Conservation (phyloP, 2,797 vertebrate genomes). For the Notoglanidium macrostoma region DNA sequence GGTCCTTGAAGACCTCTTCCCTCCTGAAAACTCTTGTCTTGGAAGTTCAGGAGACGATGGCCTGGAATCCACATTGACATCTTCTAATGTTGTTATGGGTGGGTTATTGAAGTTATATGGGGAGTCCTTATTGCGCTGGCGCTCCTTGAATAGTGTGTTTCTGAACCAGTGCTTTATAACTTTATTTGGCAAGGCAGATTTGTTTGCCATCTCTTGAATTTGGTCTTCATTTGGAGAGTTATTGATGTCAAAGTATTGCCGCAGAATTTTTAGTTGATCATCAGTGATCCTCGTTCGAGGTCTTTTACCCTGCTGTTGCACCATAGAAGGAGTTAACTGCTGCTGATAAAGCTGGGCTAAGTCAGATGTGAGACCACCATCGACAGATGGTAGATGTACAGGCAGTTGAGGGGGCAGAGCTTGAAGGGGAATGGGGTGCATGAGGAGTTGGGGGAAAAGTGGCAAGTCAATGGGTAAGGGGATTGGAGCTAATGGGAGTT, state of each 20-base stretch:
- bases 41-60: slow-evolving; percentile 82
- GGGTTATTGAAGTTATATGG: slow-evolving; percentile 99
- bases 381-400: slow-evolving; percentile 81
- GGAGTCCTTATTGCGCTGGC: slow-evolving; percentile 98
- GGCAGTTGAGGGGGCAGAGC: slow-evolving; percentile 81
- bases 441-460: slow-evolving; percentile 90
- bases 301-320: slow-evolving; percentile 91
- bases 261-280: slow-evolving; percentile 88
- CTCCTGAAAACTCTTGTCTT: slow-evolving; percentile 87
- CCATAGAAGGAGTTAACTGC: slow-evolving; percentile 76
- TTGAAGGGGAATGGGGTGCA: slow-evolving; percentile 92
- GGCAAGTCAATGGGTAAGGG: slow-evolving; percentile 92
- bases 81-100: slow-evolving; percentile 90
- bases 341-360: slow-evolving; percentile 94
- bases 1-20: slow-evolving; percentile 91
- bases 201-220: slow-evolving; percentile 92
- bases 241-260: slow-evolving; percentile 97
- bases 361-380: slow-evolving; percentile 83
- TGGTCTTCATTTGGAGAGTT: slow-evolving; percentile 97
- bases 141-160: slow-evolving; percentile 97
- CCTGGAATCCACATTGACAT: slow-evolving; percentile 86
- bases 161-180: slow-evolving; percentile 99
- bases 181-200: slow-evolving; percentile 91
- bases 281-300: slow-evolving; percentile 95
- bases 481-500: slow-evolving; percentile 71